phyloP scores from a whole-genome alignment of 1,140 invertebrate genomes.

The Platyscapa corneri region DNA sequence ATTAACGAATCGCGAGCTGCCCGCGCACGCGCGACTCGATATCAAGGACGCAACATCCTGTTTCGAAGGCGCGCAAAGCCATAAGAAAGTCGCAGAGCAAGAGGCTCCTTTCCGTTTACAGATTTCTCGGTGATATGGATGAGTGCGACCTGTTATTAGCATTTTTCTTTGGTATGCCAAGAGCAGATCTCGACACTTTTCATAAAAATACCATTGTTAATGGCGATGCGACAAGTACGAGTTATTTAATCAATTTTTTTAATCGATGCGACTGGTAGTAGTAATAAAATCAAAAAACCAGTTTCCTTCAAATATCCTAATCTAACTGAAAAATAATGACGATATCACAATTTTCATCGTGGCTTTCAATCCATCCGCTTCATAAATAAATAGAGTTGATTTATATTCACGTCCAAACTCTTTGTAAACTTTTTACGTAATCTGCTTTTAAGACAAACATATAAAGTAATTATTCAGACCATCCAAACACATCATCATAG shows the following conservation, averaged over 20 bases:
- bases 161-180: neutral
- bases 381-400: neutral
- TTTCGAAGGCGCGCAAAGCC: conserved; percentile 50
- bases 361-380: neutral
- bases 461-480: neutral
- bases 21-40: neutral
- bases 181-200: neutral
- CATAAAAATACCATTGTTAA: neutral
- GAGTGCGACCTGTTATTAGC: neutral
- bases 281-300: too few relatives aligned
- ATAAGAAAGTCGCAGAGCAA: conserved; percentile 55
- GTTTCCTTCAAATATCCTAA: neutral
- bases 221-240: too few relatives aligned
- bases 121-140: neutral
- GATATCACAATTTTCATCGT: too few relatives aligned
- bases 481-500: neutral
- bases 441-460: neutral
- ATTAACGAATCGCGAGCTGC: neutral
- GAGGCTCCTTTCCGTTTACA: neutral
- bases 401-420: neutral
- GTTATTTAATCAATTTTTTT: neutral
- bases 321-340: neutral
- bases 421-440: neutral
- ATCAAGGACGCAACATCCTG: conserved; percentile 60
- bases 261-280: neutral